A percentile compares a stretch with the other conserved stretches of the same genome.
Evolutionary conservation across 2,113 vertebrate genomes (phyloP).

Genomic region (Zapornia atra): DNA sequence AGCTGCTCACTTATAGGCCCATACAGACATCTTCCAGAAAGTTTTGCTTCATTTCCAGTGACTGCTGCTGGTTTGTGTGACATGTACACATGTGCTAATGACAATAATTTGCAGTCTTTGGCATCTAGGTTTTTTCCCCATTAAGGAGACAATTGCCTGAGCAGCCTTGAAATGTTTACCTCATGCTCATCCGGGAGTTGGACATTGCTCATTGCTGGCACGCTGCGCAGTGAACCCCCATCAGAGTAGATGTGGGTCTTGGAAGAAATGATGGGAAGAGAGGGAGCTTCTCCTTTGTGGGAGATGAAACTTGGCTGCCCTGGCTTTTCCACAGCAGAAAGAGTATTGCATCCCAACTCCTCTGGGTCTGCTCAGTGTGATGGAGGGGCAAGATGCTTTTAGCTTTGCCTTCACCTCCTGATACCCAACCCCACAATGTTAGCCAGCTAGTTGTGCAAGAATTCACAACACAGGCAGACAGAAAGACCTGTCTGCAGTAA

Average conservation of each 20-base stretch:
- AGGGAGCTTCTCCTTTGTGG: neutral
- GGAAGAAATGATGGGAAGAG: neutral
- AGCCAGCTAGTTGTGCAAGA: neutral
- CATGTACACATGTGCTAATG: neutral
- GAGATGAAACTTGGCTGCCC: neutral
- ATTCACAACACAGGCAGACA: neutral
- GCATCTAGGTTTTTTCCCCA: neutral
- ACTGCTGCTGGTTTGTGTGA: neutral
- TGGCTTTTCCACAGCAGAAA: neutral
- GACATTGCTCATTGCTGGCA: accelerated
- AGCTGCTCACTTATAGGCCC: neutral
- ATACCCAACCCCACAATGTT: neutral
- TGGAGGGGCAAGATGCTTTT: slow-evolving; percentile 5
- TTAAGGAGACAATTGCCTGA: neutral
- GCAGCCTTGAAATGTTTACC: neutral
- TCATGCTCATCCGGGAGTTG: neutral
- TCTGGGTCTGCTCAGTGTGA: neutral
- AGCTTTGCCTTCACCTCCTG: neutral
- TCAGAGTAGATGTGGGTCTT: neutral
- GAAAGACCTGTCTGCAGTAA: neutral
- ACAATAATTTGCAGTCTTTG: neutral
- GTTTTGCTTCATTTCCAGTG: neutral
- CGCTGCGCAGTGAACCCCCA: neutral
- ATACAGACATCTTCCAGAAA: neutral
- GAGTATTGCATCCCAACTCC: neutral